These are phyloP conservation scores for Bombus vancouverensis DNA, from an alignment of 1,140 invertebrate species.

Conservation along the genomic window DNA sequence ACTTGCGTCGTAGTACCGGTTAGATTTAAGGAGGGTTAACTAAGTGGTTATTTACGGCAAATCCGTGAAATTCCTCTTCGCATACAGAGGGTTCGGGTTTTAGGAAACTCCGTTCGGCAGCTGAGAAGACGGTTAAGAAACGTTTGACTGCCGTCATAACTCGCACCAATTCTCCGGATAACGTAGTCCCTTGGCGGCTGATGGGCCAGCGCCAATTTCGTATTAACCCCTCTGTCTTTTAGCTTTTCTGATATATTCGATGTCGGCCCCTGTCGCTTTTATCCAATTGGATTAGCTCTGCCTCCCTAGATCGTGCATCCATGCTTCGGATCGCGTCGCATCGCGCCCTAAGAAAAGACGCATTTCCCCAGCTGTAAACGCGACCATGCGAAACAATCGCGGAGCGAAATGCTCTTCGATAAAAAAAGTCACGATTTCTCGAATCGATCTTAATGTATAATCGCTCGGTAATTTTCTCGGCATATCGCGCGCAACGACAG, in stretches of 20 bases:
- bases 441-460: too few relatives aligned
- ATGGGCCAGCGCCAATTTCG: slow-evolving; percentile 41
- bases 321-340: not conserved
- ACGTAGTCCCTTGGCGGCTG: slow-evolving; percentile 26
- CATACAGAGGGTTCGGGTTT: not conserved
- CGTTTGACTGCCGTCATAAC: slow-evolving; percentile 51
- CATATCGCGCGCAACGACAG: too few relatives aligned
- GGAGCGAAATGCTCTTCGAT: slow-evolving; percentile 33
- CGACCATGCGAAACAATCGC: not conserved
- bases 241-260: not conserved
- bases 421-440: too few relatives aligned
- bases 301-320: slow-evolving; percentile 20
- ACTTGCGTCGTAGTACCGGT: slow-evolving; percentile 17
- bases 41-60: slow-evolving; percentile 52
- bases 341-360: slow-evolving; percentile 3
- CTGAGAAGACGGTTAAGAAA: slow-evolving; percentile 34
- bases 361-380: slow-evolving; percentile 1
- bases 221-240: slow-evolving; percentile 47
- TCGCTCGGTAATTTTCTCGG: not conserved
- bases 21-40: slow-evolving; percentile 44
- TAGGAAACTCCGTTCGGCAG: slow-evolving; percentile 33
- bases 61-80: slow-evolving; percentile 32
- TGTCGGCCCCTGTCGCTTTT: slow-evolving; percentile 18
- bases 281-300: slow-evolving; percentile 37
- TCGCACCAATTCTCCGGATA: slow-evolving; percentile 44